Evolutionary conservation across 2,888 invertebrate genomes (phyloP).

Genomic region (Petrophora chlorosata): DNA sequence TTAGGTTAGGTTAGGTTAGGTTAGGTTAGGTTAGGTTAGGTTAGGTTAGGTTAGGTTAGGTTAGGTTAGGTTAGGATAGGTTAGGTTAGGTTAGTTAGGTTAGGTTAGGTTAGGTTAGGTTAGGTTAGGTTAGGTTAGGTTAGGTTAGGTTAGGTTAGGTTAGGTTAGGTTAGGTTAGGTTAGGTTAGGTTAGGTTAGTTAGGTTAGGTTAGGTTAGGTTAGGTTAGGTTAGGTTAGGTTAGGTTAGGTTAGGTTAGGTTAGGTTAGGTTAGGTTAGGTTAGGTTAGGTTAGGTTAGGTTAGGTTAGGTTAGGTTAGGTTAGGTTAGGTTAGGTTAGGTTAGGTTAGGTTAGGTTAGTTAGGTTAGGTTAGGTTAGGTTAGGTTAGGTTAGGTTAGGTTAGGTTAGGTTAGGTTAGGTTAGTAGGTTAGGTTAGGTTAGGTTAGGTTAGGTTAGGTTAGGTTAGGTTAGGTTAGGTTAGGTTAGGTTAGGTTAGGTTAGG

Average conservation of each 20-base stretch:
- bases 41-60: constrained; percentile 18
- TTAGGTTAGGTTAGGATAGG: constrained; percentile 17
- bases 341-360: constrained; percentile 23
- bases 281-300: constrained; percentile 34
- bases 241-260: constrained; percentile 28
- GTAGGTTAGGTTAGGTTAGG: constrained; percentile 32
- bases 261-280: constrained; percentile 29
- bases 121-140: constrained; percentile 17
- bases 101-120: constrained; percentile 18
- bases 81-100: constrained; percentile 16
- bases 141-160: constrained; percentile 20
- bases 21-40: constrained; percentile 18
- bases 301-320: constrained; percentile 32
- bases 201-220: constrained; percentile 28
- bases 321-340: constrained; percentile 32
- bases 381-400: constrained; percentile 13
- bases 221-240: constrained; percentile 25
- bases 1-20: constrained; percentile 18
- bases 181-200: constrained; percentile 26
- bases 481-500: constrained; percentile 33
- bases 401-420: constrained; percentile 17
- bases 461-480: constrained; percentile 29
- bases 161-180: constrained; percentile 18
- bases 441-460: constrained; percentile 33
- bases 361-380: constrained; percentile 28